These are phyloP conservation scores for Trichacis sp. DNA, from an alignment of 2,888 invertebrate species.

Conservation along the genomic window DNA sequence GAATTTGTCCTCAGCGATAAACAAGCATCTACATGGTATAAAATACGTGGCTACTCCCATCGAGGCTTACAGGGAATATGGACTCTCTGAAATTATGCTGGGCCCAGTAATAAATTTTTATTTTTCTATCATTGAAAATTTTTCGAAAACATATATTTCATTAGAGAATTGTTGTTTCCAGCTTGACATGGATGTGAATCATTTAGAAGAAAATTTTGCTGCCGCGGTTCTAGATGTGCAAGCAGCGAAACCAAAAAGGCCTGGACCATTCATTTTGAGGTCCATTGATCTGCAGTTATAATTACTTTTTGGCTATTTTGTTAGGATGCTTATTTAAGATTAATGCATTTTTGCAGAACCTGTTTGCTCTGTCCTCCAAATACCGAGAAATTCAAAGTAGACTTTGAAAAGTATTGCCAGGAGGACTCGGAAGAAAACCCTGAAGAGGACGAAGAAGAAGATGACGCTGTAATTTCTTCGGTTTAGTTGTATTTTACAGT, in stretches of 20 bases:
- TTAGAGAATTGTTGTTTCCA: too few relatives aligned
- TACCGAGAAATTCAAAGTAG: constrained; percentile 77
- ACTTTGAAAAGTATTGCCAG: constrained; percentile 66
- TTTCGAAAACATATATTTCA: too few relatives aligned
- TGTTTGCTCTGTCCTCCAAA: constrained; percentile 76
- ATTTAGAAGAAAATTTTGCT: constrained; percentile 81
- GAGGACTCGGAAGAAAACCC: constrained; percentile 50
- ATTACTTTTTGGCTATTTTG: neutral
- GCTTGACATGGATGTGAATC: constrained; percentile 80
- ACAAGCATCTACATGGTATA: constrained; percentile 78
- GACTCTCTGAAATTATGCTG: constrained; percentile 75
- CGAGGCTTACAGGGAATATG: constrained; percentile 80
- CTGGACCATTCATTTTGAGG: constrained; percentile 79
- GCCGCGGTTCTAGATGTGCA: constrained; percentile 77
- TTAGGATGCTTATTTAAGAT: constrained; percentile 10
- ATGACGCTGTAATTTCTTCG: constrained; percentile 26
- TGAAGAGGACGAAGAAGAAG: constrained; percentile 55
- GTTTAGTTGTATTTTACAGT: constrained; percentile 5
- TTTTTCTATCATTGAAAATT: too few relatives aligned
- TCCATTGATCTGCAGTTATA: constrained; percentile 54
- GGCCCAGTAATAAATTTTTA: constrained; percentile 82
- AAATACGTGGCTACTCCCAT: constrained; percentile 78
- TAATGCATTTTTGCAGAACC: constrained; percentile 70
- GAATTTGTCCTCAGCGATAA: constrained; percentile 75
- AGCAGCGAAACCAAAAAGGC: constrained; percentile 75